Percentiles rank a stretch among this genome's conserved stretches.
Evolutionary conservation across 2,113 vertebrate species (phyloP).

Genomic region (Peromyscus maniculatus): DNA sequence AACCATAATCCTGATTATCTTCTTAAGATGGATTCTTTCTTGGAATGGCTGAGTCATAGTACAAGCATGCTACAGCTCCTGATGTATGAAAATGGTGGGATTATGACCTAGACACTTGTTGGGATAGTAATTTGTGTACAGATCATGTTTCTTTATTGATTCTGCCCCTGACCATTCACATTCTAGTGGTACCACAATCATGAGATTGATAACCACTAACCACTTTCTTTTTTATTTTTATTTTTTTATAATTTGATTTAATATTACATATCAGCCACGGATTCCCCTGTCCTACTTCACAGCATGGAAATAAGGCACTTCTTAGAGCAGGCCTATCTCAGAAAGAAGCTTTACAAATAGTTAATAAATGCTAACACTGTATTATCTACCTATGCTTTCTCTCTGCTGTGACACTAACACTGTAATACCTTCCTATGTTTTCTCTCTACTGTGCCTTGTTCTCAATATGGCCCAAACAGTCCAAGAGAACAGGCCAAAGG

Average conservation of each 20-base stretch:
- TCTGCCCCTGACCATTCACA: not conserved
- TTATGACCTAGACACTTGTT: not conserved
- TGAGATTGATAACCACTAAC: not conserved
- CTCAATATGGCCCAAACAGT: not conserved
- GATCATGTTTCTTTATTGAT: not conserved
- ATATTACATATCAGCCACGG: too few species aligned
- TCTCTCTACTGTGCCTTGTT: not conserved
- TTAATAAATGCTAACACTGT: slow-evolving; percentile 5
- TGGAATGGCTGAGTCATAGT: not conserved
- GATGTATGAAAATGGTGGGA: not conserved
- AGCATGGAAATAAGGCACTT: not conserved
- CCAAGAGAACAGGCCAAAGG: not conserved
- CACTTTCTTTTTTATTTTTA: not conserved
- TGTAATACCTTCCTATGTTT: not conserved
- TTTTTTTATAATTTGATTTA: too few species aligned
- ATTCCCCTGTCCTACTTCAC: not conserved
- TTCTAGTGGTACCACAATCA: not conserved
- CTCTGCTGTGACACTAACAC: not conserved
- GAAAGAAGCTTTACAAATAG: slow-evolving; percentile 16
- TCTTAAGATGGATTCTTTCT: slow-evolving; percentile 3
- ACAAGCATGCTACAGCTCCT: not conserved
- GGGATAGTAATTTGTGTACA: not conserved
- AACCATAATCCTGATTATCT: not conserved
- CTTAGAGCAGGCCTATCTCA: not conserved
- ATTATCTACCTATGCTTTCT: not conserved